A percentile compares a stretch with the other conserved stretches of the same genome.
phyloP scores from a whole-genome alignment of 2,888 invertebrate species.

The Drosophila pegasa region DNA sequence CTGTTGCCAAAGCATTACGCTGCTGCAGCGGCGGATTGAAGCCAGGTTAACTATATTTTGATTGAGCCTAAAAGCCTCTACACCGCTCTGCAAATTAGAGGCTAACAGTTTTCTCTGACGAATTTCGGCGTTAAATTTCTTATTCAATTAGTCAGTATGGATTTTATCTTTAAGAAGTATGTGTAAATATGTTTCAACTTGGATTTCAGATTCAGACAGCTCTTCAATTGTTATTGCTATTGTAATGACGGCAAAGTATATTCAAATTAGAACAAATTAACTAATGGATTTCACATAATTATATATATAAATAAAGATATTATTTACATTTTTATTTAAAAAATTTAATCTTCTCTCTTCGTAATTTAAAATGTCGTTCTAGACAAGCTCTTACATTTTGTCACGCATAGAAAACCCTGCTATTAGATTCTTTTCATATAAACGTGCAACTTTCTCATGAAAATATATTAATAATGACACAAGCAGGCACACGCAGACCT shows the following conservation, averaged over 20 bases:
- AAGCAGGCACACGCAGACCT: conserved; percentile 5
- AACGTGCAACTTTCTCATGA: conserved; percentile 16
- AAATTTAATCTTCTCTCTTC: background rate
- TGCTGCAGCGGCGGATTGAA: conserved; percentile 31
- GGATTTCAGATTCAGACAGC: background rate
- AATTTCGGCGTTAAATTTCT: conserved; percentile 7
- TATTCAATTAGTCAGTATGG: background rate
- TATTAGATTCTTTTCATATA: background rate
- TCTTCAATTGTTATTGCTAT: background rate
- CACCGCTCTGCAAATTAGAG: background rate
- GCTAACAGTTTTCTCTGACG: conserved; percentile 14
- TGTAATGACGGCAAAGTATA: background rate
- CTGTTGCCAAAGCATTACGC: conserved; percentile 12
- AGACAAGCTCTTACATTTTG: background rate
- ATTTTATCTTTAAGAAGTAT: background rate
- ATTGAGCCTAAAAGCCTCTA: conserved; percentile 15
- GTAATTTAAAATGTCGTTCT: background rate
- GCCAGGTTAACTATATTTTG: conserved; percentile 30
- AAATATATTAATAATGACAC: conserved; percentile 25
- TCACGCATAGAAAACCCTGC: background rate
- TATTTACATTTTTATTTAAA: background rate
- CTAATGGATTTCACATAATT: no score
- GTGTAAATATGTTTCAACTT: background rate
- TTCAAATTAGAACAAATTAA: no score
- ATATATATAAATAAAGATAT: background rate